Evolutionary conservation across 92 coral and sea anemone species (phyloP), one percentile per base, ranked within the genome.

Genomic region (Palythoa caribaeorum): DNA sequence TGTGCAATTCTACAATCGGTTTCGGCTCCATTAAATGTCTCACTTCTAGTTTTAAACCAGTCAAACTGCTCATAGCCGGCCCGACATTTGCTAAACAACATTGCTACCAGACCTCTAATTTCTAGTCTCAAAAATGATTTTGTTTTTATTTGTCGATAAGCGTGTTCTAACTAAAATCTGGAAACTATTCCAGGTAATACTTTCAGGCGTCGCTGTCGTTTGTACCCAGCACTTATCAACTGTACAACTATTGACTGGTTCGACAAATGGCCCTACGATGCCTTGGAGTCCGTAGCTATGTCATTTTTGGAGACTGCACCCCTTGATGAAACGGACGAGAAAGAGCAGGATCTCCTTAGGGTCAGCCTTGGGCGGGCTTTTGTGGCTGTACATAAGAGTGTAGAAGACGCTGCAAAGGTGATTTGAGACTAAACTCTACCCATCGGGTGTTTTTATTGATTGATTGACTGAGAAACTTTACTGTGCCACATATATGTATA

Each of bases 161-260:
- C 9, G 2, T 17, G n/a, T 17, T 1, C 1, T n/a, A 63, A 63
- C 37, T 36, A 70, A 57, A 10, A 1, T 52, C 17, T 38, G 38
- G 38, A 11, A 5, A 63, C 52, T 11, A 44, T 21, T 39, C 19
- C 76, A 81, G 86, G 86, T 35, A 81, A 38, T 9, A 88, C 91
- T 71, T 96, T 96, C 77, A 92, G 99, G 6, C 96, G 92, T 7
- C 94, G 94, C 55, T 95, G 98, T 68, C 98, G 98, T 66, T 94
- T 93, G 71, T 96, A 96, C 80, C 99, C 99, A 40, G 90, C 98
- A 39, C 83, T 96, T 37, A 95, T 96, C 78, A 96, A 96, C 91
- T 95, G 98, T 36, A 95, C 98, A 74, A 93, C 98, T 0, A 96
- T 96, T 50, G 99, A 96, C 77, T 96, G 99, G 99, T 96, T 92